phyloP scores from a whole-genome alignment of 2,888 invertebrate species.

The Lathronympha strigana region DNA sequence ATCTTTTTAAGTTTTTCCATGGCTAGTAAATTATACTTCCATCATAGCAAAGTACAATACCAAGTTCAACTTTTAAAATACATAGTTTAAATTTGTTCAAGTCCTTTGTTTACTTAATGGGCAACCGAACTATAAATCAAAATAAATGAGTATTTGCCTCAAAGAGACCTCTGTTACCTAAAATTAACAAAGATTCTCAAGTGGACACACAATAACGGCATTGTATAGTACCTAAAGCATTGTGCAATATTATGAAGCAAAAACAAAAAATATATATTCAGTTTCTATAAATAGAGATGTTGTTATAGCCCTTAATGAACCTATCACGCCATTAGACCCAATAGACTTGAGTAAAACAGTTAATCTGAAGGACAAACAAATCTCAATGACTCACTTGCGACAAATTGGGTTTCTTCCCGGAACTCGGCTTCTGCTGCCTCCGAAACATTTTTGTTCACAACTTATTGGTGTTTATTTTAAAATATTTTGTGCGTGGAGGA shows the following conservation, averaged over 20 bases:
- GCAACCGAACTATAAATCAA: neutral
- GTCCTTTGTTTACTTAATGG: neutral
- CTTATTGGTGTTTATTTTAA: constrained; percentile 1
- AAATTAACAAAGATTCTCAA: constrained; percentile 6
- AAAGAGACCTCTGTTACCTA: constrained; percentile 1
- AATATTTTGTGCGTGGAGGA: neutral
- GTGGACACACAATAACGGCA: constrained; percentile 25
- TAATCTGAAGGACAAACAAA: constrained; percentile 55
- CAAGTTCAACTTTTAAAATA: no score
- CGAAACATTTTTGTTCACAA: constrained; percentile 60
- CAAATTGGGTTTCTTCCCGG: constrained; percentile 70
- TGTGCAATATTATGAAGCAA: neutral
- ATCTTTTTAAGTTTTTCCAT: no score
- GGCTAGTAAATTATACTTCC: no score
- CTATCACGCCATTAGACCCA: constrained; percentile 23
- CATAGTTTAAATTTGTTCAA: neutral
- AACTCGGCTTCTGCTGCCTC: constrained; percentile 55
- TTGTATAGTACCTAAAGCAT: constrained; percentile 18
- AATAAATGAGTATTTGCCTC: constrained; percentile 7
- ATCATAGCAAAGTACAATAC: no score
- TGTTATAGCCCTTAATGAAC: constrained; percentile 12
- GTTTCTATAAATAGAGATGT: constrained; percentile 31
- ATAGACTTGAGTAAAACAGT: constrained; percentile 29
- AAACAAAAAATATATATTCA: neutral
- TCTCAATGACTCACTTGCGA: constrained; percentile 81